Percentiles rank a stretch among this genome's conserved stretches.
Conservation (phyloP, 2,113 vertebrate genomes). For the Ctenomys sociabilis region DNA sequence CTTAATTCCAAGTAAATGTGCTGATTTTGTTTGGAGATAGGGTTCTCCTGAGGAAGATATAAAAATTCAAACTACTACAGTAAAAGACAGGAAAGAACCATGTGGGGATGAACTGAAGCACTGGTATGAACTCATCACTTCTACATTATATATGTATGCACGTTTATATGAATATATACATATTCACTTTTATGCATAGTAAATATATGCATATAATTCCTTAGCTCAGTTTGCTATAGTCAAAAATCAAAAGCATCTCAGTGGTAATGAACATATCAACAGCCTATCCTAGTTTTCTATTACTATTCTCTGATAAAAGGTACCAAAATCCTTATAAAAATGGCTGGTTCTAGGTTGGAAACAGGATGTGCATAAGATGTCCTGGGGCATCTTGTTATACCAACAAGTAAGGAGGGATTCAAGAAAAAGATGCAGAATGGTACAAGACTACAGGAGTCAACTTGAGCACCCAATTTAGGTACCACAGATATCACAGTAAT, state of each 20-base stretch:
- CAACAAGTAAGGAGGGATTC: not conserved
- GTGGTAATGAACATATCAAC: not conserved
- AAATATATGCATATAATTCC: not conserved
- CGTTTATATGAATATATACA: not conserved
- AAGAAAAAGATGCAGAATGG: not conserved
- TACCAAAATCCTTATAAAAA: not conserved
- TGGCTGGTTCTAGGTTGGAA: not conserved
- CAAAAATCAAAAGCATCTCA: not conserved
- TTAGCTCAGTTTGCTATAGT: not conserved
- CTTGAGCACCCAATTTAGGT: not conserved
- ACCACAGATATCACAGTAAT: not conserved
- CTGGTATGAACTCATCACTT: not conserved
- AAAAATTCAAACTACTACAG: not conserved
- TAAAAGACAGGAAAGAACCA: not conserved
- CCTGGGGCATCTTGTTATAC: not conserved
- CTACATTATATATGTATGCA: not conserved
- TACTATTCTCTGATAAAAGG: not conserved
- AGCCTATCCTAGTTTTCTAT: not conserved
- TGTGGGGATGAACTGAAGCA: not conserved
- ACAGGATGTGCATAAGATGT: not conserved
- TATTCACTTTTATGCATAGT: not conserved
- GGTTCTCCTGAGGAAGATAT: constrained; percentile 12
- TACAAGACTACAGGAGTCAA: not conserved
- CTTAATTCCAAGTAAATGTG: constrained; percentile 7
- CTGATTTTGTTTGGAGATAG: constrained; percentile 10